These are phyloP conservation scores for Hippocampus mohnikei DNA, from an alignment of 2,113 vertebrate genomes.

Conservation along the genomic window DNA sequence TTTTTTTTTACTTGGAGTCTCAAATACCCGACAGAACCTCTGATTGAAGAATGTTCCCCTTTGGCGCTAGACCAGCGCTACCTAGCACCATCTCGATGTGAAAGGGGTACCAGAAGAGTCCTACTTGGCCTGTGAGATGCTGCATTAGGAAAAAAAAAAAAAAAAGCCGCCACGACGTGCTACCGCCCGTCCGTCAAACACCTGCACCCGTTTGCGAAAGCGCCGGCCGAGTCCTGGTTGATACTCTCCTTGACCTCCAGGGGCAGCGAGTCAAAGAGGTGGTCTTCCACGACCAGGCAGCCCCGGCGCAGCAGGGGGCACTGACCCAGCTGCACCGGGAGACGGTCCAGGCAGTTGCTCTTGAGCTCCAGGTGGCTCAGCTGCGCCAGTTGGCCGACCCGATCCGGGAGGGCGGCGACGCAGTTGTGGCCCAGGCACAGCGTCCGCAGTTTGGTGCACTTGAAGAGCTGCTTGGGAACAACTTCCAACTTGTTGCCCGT, in stretches of 20 bases:
- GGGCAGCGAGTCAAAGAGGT: constrained; percentile 93
- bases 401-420: constrained; percentile 85
- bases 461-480: constrained; percentile 94
- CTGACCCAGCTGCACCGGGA: constrained; percentile 85
- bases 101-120: background rate
- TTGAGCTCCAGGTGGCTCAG: constrained; percentile 92
- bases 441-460: constrained; percentile 89
- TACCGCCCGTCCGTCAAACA: constrained; percentile 54
- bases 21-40: background rate
- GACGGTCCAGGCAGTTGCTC: constrained; percentile 92
- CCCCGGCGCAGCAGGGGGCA: constrained; percentile 86
- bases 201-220: constrained; percentile 85
- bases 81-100: background rate
- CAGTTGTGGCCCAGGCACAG: constrained; percentile 92
- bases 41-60: background rate
- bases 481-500: constrained; percentile 90
- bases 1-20: background rate
- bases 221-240: constrained; percentile 83
- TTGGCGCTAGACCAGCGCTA: no score
- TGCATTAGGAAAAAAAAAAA: background rate
- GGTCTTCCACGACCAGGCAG: constrained; percentile 89
- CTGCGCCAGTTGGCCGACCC: constrained; percentile 85
- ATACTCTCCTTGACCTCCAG: constrained; percentile 89
- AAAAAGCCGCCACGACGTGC: background rate
- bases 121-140: background rate